These are phyloP conservation scores for Agapetus fuscipes DNA, from an alignment of 2,888 invertebrate species.

Conservation along the genomic window DNA sequence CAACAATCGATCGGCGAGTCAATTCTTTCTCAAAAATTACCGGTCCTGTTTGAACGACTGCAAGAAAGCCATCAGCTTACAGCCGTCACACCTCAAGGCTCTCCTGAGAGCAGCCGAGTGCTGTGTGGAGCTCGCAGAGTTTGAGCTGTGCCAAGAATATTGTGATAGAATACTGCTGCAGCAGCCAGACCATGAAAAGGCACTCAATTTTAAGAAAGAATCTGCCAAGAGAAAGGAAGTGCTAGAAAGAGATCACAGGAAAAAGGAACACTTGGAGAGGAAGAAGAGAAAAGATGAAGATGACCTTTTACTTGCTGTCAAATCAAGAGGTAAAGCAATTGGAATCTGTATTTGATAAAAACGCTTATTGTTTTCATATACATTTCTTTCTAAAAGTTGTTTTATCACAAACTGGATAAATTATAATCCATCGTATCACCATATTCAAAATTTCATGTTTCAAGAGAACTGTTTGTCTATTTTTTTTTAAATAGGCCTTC, in stretches of 20 bases:
- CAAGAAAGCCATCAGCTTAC: slow-evolving; percentile 63
- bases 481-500: no score
- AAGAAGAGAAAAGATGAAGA: slow-evolving; percentile 36
- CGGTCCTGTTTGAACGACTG: slow-evolving; percentile 74
- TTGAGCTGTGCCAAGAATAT: slow-evolving; percentile 59
- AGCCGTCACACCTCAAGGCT: slow-evolving; percentile 70
- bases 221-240: slow-evolving; percentile 42
- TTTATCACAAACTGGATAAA: neutral
- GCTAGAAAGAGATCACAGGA: slow-evolving; percentile 47
- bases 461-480: no score
- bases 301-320: slow-evolving; percentile 34
- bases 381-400: neutral
- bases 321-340: slow-evolving; percentile 36
- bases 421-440: no score
- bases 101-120: slow-evolving; percentile 65
- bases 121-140: slow-evolving; percentile 55
- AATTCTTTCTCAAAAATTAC: slow-evolving; percentile 76
- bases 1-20: slow-evolving; percentile 86
- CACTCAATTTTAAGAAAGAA: slow-evolving; percentile 29
- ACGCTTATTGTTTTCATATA: neutral
- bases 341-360: neutral
- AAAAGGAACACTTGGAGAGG: slow-evolving; percentile 35
- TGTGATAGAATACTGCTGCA: slow-evolving; percentile 58
- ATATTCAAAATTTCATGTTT: no score
- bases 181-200: slow-evolving; percentile 45